phyloP scores from a whole-genome alignment of 2,888 invertebrate species.

The Lottia scabra region DNA sequence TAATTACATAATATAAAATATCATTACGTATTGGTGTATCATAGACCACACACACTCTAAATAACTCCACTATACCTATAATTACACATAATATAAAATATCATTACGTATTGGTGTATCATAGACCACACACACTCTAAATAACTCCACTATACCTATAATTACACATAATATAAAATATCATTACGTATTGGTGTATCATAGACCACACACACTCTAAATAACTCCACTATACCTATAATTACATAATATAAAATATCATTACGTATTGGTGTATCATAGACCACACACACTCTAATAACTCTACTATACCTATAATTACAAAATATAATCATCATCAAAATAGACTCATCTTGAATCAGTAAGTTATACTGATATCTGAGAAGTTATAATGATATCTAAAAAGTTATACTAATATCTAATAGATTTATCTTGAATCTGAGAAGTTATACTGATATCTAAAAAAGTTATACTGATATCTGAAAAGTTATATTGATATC shows the following conservation, averaged over 20 bases:
- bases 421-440: too few species aligned
- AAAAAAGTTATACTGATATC: too few species aligned
- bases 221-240: conserved; percentile 40
- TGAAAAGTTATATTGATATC: too few species aligned
- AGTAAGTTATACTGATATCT: too few species aligned
- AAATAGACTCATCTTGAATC: too few species aligned
- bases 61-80: conserved; percentile 40
- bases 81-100: background rate
- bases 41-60: conserved; percentile 47
- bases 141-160: conserved; percentile 40
- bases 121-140: conserved; percentile 47
- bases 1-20: background rate
- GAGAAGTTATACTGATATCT: too few species aligned
- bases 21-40: conserved; percentile 50
- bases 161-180: conserved; percentile 36
- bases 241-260: conserved; percentile 17
- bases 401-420: too few species aligned
- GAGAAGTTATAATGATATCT: too few species aligned
- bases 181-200: conserved; percentile 50
- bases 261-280: conserved; percentile 49
- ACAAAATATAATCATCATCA: too few species aligned
- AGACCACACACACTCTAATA: conserved; percentile 46
- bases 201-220: conserved; percentile 47
- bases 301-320: conserved; percentile 33
- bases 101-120: conserved; percentile 50